These are phyloP conservation scores for Crocallis elinguaria DNA, from an alignment of 2,888 invertebrate species.

Conservation along the genomic window DNA sequence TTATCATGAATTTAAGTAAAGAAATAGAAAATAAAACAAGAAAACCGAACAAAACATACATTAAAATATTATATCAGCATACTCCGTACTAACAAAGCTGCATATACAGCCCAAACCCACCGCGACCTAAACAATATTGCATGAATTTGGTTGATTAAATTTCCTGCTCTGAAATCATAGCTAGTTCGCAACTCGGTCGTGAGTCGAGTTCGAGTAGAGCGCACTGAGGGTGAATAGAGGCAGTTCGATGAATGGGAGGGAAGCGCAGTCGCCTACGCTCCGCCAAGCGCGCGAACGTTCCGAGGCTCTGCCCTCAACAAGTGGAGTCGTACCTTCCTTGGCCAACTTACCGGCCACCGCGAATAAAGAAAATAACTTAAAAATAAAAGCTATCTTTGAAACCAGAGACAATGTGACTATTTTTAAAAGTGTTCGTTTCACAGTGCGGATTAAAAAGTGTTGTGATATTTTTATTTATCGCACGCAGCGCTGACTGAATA, in stretches of 20 bases:
- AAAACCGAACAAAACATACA: too few species aligned
- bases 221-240: slow-evolving; percentile 51
- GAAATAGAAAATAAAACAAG: too few species aligned
- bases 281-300: slow-evolving; percentile 80
- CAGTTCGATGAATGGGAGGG: slow-evolving; percentile 74
- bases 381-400: not conserved
- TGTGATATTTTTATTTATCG: slow-evolving; percentile 10
- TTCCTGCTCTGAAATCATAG: slow-evolving; percentile 1
- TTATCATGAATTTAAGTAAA: too few species aligned
- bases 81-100: too few species aligned
- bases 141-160: slow-evolving; percentile 1
- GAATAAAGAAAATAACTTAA: slow-evolving; percentile 18
- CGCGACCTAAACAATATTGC: not conserved
- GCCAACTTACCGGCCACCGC: slow-evolving; percentile 28
- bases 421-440: slow-evolving; percentile 4
- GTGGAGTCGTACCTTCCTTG: slow-evolving; percentile 52
- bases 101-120: not conserved
- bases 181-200: slow-evolving; percentile 17
- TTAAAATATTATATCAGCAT: too few species aligned
- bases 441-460: slow-evolving; percentile 7
- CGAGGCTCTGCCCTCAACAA: slow-evolving; percentile 65
- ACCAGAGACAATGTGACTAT: slow-evolving; percentile 12
- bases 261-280: slow-evolving; percentile 80
- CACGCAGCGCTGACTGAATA: slow-evolving; percentile 14
- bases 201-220: slow-evolving; percentile 61